A percentile compares a stretch with the other conserved stretches of the same genome.
Evolutionary conservation across 2,888 invertebrate species (phyloP).

Genomic region (Lasioglossum marginatum): DNA sequence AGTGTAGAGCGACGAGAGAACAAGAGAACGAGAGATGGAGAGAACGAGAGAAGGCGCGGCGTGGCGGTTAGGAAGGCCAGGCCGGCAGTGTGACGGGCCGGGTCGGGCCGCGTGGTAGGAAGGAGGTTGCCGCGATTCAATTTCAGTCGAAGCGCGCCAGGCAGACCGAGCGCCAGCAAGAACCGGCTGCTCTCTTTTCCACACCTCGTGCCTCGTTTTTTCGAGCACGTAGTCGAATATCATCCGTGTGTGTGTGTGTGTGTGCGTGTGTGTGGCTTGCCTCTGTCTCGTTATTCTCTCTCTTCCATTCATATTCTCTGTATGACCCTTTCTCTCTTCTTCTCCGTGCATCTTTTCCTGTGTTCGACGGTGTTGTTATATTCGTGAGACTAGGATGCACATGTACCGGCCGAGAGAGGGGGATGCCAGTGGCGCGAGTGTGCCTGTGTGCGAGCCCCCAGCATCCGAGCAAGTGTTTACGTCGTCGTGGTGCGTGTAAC

Average conservation of each 20-base stretch:
- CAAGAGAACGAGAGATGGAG: neutral
- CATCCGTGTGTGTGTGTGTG: neutral
- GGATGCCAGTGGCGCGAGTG: constrained; percentile 30
- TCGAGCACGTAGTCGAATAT: constrained; percentile 32
- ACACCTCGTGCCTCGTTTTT: constrained; percentile 58
- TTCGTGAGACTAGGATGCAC: constrained; percentile 29
- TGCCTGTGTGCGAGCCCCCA: constrained; percentile 45
- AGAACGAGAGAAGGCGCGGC: constrained; percentile 25
- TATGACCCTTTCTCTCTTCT: neutral
- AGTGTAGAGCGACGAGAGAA: constrained; percentile 20
- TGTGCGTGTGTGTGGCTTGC: neutral
- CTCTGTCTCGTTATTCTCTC: neutral
- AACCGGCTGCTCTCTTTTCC: constrained; percentile 63
- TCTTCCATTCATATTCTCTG: neutral
- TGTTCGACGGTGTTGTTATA: constrained; percentile 11
- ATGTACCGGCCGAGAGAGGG: constrained; percentile 22
- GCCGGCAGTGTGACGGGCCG: constrained; percentile 59
- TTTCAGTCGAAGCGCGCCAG: constrained; percentile 81
- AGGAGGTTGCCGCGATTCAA: constrained; percentile 75
- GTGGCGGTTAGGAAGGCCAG: constrained; percentile 66
- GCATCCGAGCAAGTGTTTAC: constrained; percentile 65
- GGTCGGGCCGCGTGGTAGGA: constrained; percentile 56
- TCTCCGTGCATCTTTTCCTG: neutral
- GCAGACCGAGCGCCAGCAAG: constrained; percentile 74
- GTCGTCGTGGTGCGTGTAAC: constrained; percentile 35